Evolutionary conservation across 1,140 invertebrate genomes (phyloP).

Genomic region (Caenorhabditis inopinata): DNA sequence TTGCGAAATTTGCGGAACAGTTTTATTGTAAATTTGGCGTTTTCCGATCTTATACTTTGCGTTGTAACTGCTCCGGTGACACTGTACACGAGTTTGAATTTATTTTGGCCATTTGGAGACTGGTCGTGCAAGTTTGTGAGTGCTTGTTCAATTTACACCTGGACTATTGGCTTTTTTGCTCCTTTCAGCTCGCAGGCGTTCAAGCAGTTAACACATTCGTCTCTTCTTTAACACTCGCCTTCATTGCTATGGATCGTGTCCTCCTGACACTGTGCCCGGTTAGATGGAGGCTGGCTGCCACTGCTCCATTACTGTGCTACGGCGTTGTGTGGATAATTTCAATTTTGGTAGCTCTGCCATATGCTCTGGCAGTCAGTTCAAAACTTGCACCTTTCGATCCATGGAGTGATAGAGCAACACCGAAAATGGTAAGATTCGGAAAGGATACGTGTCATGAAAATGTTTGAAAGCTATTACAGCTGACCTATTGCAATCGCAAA

Average conservation of each 20-base stretch:
- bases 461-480: slow-evolving; percentile 45
- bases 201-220: slow-evolving; percentile 66
- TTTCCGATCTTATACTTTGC: slow-evolving; percentile 64
- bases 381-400: slow-evolving; percentile 50
- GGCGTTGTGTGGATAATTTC: slow-evolving; percentile 61
- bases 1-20: slow-evolving; percentile 62
- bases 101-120: slow-evolving; percentile 66
- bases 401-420: slow-evolving; percentile 31
- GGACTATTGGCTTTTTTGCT: too few relatives aligned
- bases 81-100: slow-evolving; percentile 61
- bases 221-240: slow-evolving; percentile 62
- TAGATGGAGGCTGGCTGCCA: slow-evolving; percentile 62
- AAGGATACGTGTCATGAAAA: neutral
- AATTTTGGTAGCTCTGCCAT: slow-evolving; percentile 61
- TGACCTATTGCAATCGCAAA: slow-evolving; percentile 54
- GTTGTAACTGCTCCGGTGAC: slow-evolving; percentile 62
- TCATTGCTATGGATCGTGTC: slow-evolving; percentile 65
- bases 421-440: slow-evolving; percentile 55
- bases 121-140: slow-evolving; percentile 56
- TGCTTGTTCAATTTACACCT: slow-evolving; percentile 38
- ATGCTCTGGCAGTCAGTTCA: slow-evolving; percentile 61
- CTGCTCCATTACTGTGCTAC: slow-evolving; percentile 63
- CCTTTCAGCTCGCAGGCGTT: slow-evolving; percentile 59
- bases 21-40: slow-evolving; percentile 65
- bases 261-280: slow-evolving; percentile 63